Base-by-base conservation (phyloP, 2,888 invertebrate genomes). In the Stenodema calcarata region DNA sequence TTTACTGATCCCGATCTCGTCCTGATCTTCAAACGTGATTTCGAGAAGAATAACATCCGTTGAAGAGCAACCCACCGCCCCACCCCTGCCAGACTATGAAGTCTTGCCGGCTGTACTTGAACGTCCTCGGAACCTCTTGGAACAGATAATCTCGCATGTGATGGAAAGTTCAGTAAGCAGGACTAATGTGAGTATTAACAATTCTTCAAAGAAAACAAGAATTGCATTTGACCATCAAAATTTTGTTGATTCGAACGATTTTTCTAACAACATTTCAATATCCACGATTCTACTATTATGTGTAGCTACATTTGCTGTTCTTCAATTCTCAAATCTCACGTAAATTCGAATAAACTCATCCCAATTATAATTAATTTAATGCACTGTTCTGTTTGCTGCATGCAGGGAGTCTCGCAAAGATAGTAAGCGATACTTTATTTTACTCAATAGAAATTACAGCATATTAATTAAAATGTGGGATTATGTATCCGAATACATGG, bases 121-220 rank as follows among this genome's bases (percentile, higher is more conserved):
- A 27, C 84, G 75, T 47, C 70, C 73, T 73, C 75, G 70, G 50
- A 73, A 47, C 44, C 27, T 23, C 70, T 27, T 70, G 75, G 42
- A 62, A 14, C 23, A 84, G 84, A 84, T 84, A 84, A 84, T 84
- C 50, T 18, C n/a, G n/a, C 84, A 47, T 84, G 84, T 84, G 75
- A 84, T 84, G 84, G 84, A 84, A 70, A 84, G 23, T 44, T 84
- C 84, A n/a, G 75, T 47, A 44, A 84, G 84, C 27, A 73, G 44
- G 50, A 70, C 73, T 84, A 27, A 84, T 84, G 84, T 84, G 28
- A 84, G 84, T 82, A 41, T 11, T 35, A 7, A 35, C 76, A 35
- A 76, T 30, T 35, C n/a, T 14, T 54, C 54, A 35, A 35, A 35
- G n/a, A n/a, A n/a, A n/a, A n/a, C n/a, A n/a, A n/a, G n/a, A n/a